Percentiles rank a stretch among this genome's conserved stretches.
These are phyloP conservation scores for Platichthys stellatus DNA, from an alignment of 2,113 vertebrate species.

Conservation along the genomic window DNA sequence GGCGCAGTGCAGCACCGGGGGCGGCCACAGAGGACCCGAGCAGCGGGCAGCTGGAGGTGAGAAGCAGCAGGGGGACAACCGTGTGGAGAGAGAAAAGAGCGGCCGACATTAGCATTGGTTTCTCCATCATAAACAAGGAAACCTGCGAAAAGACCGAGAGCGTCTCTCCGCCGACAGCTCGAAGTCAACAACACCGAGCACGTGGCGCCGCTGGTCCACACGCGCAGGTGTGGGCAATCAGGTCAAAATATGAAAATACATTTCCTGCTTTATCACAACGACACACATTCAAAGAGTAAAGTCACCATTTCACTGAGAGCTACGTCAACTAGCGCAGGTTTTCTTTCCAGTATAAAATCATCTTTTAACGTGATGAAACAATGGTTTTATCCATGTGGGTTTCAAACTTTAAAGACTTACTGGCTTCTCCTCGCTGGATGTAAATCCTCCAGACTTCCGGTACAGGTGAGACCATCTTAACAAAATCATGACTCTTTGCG, in stretches of 20 bases:
- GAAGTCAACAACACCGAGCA: conserved; percentile 50
- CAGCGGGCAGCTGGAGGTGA: conserved; percentile 42
- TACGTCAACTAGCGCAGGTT: too few species aligned
- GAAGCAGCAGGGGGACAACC: conserved; percentile 51
- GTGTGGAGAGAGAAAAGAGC: conserved; percentile 39
- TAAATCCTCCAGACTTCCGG: not conserved
- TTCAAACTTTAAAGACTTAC: not conserved
- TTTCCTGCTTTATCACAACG: not conserved
- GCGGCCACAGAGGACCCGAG: conserved; percentile 25
- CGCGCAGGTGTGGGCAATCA: conserved; percentile 79
- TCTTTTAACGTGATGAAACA: too few species aligned
- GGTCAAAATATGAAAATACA: not conserved
- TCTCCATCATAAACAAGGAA: conserved; percentile 66
- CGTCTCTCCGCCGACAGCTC: conserved; percentile 36
- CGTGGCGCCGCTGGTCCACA: conserved; percentile 54
- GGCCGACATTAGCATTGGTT: conserved; percentile 46
- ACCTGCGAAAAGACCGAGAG: conserved; percentile 27
- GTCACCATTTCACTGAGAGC: too few species aligned
- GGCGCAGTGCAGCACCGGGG: conserved; percentile 31
- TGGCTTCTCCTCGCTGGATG: not conserved
- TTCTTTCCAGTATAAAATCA: too few species aligned
- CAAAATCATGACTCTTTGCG: too few species aligned
- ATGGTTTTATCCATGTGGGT: too few species aligned
- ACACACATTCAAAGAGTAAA: too few species aligned
- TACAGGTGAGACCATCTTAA: not conserved